Conservation (phyloP, 1,140 invertebrate species). For the Ceratosolen fusciceps region DNA sequence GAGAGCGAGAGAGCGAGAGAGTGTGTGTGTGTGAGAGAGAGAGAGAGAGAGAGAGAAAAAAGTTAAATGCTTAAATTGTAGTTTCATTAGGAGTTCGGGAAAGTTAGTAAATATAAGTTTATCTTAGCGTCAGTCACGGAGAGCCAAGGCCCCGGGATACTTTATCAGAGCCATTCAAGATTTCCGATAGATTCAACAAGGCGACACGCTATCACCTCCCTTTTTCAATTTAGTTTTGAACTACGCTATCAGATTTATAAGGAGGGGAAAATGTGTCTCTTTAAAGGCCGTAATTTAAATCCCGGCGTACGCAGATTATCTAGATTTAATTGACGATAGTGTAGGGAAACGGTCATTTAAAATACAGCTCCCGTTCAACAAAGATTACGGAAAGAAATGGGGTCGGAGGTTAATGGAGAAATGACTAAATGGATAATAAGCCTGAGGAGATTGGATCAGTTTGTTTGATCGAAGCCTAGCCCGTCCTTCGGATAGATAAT, state of each 20-base stretch:
- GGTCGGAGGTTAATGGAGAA: not conserved
- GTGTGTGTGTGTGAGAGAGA: too few relatives aligned
- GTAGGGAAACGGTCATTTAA: not conserved
- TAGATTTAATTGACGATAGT: not conserved
- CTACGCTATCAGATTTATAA: constrained; percentile 1
- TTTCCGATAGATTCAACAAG: not conserved
- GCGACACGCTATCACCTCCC: constrained; percentile 7
- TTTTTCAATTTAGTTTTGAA: constrained; percentile 7
- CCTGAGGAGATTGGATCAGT: not conserved
- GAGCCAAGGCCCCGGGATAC: not conserved
- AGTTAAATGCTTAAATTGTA: not conserved
- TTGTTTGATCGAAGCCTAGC: too few relatives aligned
- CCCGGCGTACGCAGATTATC: not conserved
- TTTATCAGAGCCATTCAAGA: not conserved
- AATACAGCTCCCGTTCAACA: not conserved
- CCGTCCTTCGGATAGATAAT: too few relatives aligned
- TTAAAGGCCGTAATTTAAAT: constrained; percentile 15
- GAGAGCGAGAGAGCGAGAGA: too few relatives aligned
- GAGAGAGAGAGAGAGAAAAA: too few relatives aligned
- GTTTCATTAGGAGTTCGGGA: not conserved
- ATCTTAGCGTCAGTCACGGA: not conserved
- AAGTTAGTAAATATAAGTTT: not conserved
- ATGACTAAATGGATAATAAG: not conserved
- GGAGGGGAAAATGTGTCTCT: not conserved
- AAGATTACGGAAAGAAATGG: not conserved